phyloP scores from a whole-genome alignment of 2,113 vertebrate genomes.

The Rhabdornis inornatus region DNA sequence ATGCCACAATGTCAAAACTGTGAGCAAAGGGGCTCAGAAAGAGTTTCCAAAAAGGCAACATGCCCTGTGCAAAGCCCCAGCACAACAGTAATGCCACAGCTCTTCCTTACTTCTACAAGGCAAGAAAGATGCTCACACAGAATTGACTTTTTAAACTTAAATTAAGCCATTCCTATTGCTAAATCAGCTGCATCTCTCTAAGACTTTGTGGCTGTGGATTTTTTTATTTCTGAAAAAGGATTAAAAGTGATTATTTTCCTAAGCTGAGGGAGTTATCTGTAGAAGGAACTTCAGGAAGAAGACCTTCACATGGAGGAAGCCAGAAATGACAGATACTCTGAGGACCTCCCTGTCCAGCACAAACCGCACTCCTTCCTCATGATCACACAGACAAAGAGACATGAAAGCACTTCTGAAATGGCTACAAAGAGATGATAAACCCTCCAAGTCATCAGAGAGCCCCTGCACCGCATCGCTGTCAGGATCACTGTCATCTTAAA shows the following conservation, averaged over 20 bases:
- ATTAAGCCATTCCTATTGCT: background rate
- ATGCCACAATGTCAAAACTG: background rate
- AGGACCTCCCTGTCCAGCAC: background rate
- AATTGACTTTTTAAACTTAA: background rate
- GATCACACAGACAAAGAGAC: background rate
- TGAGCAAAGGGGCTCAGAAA: background rate
- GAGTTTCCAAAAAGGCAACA: background rate
- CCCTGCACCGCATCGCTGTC: fast-evolving
- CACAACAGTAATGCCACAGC: background rate
- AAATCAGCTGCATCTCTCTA: background rate
- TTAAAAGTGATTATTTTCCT: background rate
- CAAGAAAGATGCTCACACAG: background rate
- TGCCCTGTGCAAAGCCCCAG: background rate
- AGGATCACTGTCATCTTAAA: background rate
- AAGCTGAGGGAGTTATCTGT: background rate
- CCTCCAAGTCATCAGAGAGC: background rate
- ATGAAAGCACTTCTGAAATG: background rate
- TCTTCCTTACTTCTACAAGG: background rate
- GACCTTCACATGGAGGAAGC: background rate
- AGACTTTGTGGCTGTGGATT: background rate
- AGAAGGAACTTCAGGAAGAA: background rate
- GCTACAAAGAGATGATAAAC: background rate
- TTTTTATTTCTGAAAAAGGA: background rate
- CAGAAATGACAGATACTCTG: background rate
- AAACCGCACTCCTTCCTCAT: background rate